These are phyloP conservation scores for Orussus abietinus DNA, from an alignment of 1,140 invertebrate species.

Conservation along the genomic window DNA sequence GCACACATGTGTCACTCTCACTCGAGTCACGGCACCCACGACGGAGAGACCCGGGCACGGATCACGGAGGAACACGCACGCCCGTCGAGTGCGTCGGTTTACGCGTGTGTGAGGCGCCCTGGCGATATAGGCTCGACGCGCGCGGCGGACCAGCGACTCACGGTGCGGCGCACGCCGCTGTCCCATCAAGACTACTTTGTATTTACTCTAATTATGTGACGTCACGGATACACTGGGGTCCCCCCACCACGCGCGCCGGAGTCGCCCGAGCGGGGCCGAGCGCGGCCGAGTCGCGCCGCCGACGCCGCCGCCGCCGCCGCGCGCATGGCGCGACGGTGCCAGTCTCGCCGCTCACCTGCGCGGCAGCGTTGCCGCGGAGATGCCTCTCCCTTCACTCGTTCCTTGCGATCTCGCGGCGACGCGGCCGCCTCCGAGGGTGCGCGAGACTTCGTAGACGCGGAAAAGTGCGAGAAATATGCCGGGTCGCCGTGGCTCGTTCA, in stretches of 20 bases:
- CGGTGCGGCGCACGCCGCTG: constrained; percentile 61
- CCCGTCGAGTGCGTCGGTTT: constrained; percentile 26
- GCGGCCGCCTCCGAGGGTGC: too few species aligned
- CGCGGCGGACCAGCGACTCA: constrained; percentile 50
- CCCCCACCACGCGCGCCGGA: constrained; percentile 26
- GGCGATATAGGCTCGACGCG: constrained; percentile 44
- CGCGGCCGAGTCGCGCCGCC: constrained; percentile 25
- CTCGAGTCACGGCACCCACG: too few species aligned
- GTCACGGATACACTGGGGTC: constrained; percentile 60
- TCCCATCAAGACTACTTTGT: constrained; percentile 69
- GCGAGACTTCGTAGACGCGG: too few species aligned
- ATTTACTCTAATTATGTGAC: constrained; percentile 76
- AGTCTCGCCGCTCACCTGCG: background rate
- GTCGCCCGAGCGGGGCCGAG: constrained; percentile 22
- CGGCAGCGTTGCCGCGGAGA: background rate
- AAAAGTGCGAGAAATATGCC: too few species aligned
- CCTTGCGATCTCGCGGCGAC: background rate
- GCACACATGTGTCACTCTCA: too few species aligned
- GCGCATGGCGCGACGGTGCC: constrained; percentile 23
- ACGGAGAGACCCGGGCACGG: background rate
- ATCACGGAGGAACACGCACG: constrained; percentile 21
- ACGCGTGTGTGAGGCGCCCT: constrained; percentile 11
- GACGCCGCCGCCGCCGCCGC: constrained; percentile 9
- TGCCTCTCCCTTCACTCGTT: constrained; percentile 5
- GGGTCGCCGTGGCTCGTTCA: too few species aligned